Evolutionary conservation across 2,113 vertebrate species (phyloP).

Genomic region (Tinamus guttatus): DNA sequence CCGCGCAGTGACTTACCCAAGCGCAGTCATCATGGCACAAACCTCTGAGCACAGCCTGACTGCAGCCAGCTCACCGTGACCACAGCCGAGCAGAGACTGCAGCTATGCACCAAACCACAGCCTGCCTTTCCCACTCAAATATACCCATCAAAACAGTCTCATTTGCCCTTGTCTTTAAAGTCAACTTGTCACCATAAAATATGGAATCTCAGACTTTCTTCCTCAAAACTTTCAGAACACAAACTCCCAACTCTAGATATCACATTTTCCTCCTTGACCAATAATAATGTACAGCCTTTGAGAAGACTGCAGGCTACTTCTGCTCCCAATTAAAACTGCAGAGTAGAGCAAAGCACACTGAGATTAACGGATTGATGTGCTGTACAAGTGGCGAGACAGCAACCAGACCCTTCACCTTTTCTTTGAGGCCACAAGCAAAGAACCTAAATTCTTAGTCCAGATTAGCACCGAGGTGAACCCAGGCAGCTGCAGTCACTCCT

Average conservation of each 20-base stretch:
- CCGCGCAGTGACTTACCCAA: slow-evolving; percentile 26
- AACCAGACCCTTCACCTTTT: background rate
- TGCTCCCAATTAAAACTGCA: background rate
- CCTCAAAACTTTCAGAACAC: background rate
- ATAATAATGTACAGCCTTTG: background rate
- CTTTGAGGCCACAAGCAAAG: background rate
- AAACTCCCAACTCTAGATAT: background rate
- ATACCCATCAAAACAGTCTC: background rate
- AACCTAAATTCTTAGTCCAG: background rate
- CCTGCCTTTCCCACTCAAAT: background rate
- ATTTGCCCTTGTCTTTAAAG: background rate
- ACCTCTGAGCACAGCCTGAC: background rate
- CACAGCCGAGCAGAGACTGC: background rate
- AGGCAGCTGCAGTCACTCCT: background rate
- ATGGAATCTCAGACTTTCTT: background rate
- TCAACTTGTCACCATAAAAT: background rate
- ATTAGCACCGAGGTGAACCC: background rate
- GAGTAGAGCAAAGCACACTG: slow-evolving; percentile 22
- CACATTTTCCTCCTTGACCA: background rate
- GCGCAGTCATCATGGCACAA: slow-evolving; percentile 2
- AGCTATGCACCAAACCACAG: background rate
- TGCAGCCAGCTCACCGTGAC: background rate
- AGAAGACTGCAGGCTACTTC: background rate
- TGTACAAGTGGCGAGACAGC: background rate
- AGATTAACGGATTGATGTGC: background rate